phyloP scores from a whole-genome alignment of 1,140 invertebrate genomes.

The Platorchestia sp. region DNA sequence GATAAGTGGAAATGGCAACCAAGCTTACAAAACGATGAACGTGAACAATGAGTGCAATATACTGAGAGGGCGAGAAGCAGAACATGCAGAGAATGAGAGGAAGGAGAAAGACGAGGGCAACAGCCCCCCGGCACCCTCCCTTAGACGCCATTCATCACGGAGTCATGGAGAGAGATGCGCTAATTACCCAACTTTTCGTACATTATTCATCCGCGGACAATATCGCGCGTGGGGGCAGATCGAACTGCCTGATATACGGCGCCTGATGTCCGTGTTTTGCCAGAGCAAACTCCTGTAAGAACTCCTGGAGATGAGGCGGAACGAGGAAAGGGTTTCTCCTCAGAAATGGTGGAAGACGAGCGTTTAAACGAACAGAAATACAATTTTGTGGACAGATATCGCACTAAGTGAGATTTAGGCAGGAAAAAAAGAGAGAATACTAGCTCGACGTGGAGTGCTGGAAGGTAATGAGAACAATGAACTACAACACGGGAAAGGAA shows the following conservation, averaged over 20 bases:
- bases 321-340: neutral
- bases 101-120: neutral
- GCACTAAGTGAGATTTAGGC: neutral
- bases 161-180: conserved; percentile 49
- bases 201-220: conserved; percentile 48
- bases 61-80: no score
- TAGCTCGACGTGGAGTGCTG: neutral
- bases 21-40: no score
- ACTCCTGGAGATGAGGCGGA: neutral
- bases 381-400: neutral
- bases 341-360: neutral
- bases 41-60: no score
- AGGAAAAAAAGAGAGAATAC: neutral
- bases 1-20: neutral
- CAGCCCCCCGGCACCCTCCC: neutral
- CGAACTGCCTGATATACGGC: conserved; percentile 44
- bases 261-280: conserved; percentile 9
- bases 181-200: conserved; percentile 53
- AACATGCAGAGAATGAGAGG: neutral
- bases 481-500: neutral
- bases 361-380: neutral
- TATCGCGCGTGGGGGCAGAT: conserved; percentile 35
- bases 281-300: neutral
- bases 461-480: neutral
- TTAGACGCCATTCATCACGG: conserved; percentile 28